Percentiles rank a stretch among this genome's conserved stretches.
Evolutionary conservation across 2,797 vertebrate genomes (phyloP).

Genomic region (Falco naumanni): DNA sequence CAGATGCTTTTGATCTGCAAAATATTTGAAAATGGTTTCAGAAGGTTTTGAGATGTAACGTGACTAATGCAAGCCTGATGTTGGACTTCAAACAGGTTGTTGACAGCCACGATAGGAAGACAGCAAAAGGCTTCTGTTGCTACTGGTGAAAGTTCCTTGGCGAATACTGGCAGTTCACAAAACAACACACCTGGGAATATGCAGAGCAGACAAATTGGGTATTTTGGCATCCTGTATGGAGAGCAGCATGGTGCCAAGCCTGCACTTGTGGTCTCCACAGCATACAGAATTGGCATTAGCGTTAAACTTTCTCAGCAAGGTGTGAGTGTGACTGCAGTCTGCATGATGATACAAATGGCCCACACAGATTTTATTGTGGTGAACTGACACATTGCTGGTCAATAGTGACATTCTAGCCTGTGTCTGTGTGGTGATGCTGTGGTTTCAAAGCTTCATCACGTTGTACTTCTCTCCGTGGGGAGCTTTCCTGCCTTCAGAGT

Average conservation of each 20-base stretch:
- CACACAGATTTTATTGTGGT: background rate
- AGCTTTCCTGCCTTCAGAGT: background rate
- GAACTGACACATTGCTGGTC: background rate
- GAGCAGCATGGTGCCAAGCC: background rate
- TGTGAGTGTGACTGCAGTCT: background rate
- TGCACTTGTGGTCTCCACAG: background rate
- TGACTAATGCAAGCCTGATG: background rate
- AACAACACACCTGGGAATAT: background rate
- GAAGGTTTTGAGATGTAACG: background rate
- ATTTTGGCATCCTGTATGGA: background rate
- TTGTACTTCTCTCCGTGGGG: fast-evolving
- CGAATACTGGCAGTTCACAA: background rate
- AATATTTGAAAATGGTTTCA: background rate
- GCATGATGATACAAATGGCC: background rate
- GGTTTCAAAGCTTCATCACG: background rate
- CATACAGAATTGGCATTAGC: fast-evolving
- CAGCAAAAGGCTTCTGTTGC: background rate
- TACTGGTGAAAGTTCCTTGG: background rate
- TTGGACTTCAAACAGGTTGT: background rate
- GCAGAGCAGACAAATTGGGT: background rate
- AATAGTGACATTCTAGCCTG: fast-evolving
- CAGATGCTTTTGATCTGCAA: background rate
- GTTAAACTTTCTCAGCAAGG: background rate
- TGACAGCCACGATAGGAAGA: background rate
- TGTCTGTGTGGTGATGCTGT: background rate